Evolutionary conservation across 2,113 vertebrate genomes (phyloP).

Genomic region (Pangasianodon hypophthalmus): DNA sequence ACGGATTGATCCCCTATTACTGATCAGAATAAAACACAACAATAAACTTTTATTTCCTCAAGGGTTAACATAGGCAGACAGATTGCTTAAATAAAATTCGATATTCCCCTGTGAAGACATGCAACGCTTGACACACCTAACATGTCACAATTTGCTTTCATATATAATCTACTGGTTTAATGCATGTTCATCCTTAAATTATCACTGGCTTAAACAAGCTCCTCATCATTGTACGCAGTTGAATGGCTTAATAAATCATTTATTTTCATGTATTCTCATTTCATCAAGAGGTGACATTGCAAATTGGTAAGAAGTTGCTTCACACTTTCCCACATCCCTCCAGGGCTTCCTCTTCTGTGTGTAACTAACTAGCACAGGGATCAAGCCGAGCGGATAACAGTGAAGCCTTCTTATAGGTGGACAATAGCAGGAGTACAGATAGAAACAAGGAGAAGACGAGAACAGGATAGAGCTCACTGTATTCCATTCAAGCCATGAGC

Average conservation of each 20-base stretch:
- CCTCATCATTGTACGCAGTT: neutral
- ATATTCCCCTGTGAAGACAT: neutral
- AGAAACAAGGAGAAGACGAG: neutral
- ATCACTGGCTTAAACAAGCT: neutral
- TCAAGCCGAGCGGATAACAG: constrained; percentile 5
- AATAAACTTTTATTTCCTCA: neutral
- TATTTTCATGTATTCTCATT: neutral
- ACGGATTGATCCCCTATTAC: neutral
- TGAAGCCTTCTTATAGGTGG: neutral
- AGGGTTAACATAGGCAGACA: neutral
- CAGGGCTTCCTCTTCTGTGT: constrained; percentile 11
- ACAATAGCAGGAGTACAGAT: neutral
- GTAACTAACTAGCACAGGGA: constrained; percentile 19
- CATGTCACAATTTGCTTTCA: neutral
- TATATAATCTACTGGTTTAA: neutral
- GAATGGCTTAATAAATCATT: neutral
- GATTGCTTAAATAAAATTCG: neutral
- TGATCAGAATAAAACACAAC: neutral
- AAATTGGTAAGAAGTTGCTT: constrained; percentile 9
- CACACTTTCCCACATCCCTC: constrained; percentile 11
- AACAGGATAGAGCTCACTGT: neutral
- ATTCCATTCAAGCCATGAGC: neutral
- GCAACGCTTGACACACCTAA: neutral
- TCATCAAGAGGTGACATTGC: neutral
- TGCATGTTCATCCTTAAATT: neutral